Conservation (phyloP, 2,888 invertebrate genomes). For the Patella pellucida region DNA sequence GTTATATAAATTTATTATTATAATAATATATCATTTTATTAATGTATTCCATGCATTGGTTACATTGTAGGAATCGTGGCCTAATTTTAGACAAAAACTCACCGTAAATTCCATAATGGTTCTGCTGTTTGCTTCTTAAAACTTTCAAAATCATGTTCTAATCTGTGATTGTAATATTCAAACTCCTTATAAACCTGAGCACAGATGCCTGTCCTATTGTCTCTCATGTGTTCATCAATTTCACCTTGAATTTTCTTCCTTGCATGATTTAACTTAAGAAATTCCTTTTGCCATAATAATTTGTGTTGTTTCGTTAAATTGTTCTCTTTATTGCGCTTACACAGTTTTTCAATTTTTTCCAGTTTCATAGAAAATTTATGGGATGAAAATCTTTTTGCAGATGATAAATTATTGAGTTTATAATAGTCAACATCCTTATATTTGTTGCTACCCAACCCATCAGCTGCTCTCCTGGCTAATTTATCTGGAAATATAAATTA, state of each 20-base stretch:
- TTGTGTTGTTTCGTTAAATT: constrained; percentile 65
- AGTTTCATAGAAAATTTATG: constrained; percentile 62
- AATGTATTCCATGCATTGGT: no score
- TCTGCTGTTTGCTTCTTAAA: constrained; percentile 63
- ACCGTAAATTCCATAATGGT: constrained; percentile 67
- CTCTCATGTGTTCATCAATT: constrained; percentile 48
- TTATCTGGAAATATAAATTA: constrained; percentile 43
- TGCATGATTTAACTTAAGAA: constrained; percentile 56
- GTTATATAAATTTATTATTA: no score
- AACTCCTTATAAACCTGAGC: constrained; percentile 55
- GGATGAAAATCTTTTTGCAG: constrained; percentile 61
- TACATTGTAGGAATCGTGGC: no score
- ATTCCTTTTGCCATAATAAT: constrained; percentile 67
- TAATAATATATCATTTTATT: no score
- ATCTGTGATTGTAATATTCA: constrained; percentile 53
- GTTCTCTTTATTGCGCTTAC: constrained; percentile 64
- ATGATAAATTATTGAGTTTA: constrained; percentile 51
- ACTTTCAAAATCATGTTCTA: constrained; percentile 54
- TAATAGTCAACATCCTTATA: constrained; percentile 64
- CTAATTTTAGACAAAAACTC: constrained; percentile 8
- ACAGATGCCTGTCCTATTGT: constrained; percentile 43
- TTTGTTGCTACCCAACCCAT: constrained; percentile 63
- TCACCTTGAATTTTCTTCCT: constrained; percentile 56
- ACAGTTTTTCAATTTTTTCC: constrained; percentile 62
- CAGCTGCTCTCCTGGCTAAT: constrained; percentile 49